Base-by-base conservation (phyloP, 2,113 vertebrate genomes). In the Furnarius figulus region DNA sequence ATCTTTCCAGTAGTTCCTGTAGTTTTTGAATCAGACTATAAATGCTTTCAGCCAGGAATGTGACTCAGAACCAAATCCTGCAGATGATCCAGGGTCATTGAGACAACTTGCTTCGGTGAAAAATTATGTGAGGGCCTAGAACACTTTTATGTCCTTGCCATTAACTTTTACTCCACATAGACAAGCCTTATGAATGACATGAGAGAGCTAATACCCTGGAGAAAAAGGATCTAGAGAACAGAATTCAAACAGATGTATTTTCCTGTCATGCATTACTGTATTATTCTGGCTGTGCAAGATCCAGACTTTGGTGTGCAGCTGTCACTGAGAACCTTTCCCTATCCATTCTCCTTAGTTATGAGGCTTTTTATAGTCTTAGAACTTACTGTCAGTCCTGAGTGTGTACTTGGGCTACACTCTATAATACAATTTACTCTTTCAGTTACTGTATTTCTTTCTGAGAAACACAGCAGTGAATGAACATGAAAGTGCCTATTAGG, bases 401-500 rank as follows among this genome's bases (percentile, higher is more conserved):
- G 80, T 88, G 90, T 79, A 75, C 88, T 95, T 92, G 75, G 75
- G 89, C 93, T 95, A 67, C 76, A 39, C n/a, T 61, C 80, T 76
- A 33, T 96, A 97, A 97, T 72, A 77, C 53, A 90, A 87, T 97
- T 97, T 95, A 44, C 68, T 84, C 52, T 92, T 89, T 91, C 71
- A 10, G 84, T 88, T 88, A 92, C 91, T 96, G 14, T 93, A 82
- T 95, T 97, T 97, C 88, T 95, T 9, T 93, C 83, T 68, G 93
- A 92, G 93, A 89, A 95, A 78, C 78, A 93, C 79, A 55, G 66
- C 78, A 94, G 72, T 85, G 95, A 96, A 96, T 68, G 95, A 97
- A 96, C 94, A 85, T 71, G 70, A 92, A 96, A 91, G 72, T 93
- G 28, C 73, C 93, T 96, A 90, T 97, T 97, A 97, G 85, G 59